phyloP scores from a whole-genome alignment of 2,888 invertebrate genomes.

The Vesta saturnalis region DNA sequence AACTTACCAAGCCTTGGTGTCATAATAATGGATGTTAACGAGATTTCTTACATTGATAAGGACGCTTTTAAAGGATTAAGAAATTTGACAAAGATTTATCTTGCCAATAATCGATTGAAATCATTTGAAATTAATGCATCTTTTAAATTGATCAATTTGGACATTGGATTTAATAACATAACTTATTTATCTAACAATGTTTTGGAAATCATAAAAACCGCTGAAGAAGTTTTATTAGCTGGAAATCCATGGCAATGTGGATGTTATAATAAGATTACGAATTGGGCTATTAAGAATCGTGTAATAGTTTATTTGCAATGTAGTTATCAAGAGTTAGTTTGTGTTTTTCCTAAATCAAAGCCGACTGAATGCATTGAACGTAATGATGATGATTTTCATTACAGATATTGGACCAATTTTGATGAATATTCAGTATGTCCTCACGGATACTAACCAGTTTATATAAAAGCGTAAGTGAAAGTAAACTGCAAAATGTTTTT shows the following conservation, averaged over 20 bases:
- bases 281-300: slow-evolving; percentile 7
- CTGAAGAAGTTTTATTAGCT: not conserved
- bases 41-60: not conserved
- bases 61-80: slow-evolving; percentile 7
- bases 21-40: not conserved
- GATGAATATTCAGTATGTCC: too few species aligned
- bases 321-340: not conserved
- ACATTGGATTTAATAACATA: slow-evolving; percentile 7
- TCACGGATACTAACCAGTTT: too few species aligned
- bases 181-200: not conserved
- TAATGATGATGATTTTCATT: slow-evolving; percentile 6
- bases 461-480: too few species aligned
- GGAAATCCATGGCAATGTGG: slow-evolving; percentile 11
- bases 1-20: not conserved
- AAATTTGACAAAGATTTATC: slow-evolving; percentile 2
- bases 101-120: slow-evolving; percentile 1
- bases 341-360: not conserved
- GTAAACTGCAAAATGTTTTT: too few species aligned
- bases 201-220: not conserved
- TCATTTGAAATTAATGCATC: slow-evolving; percentile 6
- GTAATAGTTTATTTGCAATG: not conserved
- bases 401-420: not conserved
- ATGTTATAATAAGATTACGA: slow-evolving; percentile 4
- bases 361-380: not conserved
- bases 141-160: slow-evolving; percentile 5